Percentiles rank a stretch among this genome's conserved stretches.
phyloP scores from a whole-genome alignment of 2,797 vertebrate species.

The Limosa lapponica region DNA sequence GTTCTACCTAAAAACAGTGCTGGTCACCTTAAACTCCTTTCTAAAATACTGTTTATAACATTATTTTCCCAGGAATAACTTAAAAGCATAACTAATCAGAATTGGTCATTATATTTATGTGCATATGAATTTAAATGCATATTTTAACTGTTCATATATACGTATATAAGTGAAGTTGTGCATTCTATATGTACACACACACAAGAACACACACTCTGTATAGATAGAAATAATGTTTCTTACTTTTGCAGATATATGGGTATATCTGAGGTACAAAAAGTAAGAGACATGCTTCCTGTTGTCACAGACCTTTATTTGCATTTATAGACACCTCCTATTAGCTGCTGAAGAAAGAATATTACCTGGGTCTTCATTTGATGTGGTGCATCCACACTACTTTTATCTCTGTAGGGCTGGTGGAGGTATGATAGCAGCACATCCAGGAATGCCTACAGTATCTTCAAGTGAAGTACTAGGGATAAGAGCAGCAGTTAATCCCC shows the following conservation, averaged over 20 bases:
- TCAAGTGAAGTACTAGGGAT: not conserved
- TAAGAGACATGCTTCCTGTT: not conserved
- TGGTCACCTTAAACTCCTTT: not conserved
- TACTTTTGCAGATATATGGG: not conserved
- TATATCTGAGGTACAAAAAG: not conserved
- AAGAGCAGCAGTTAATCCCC: not conserved
- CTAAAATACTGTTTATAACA: not conserved
- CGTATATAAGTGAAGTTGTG: not conserved
- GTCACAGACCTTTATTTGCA: not conserved
- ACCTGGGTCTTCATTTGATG: not conserved
- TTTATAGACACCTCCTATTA: not conserved
- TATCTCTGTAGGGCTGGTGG: not conserved
- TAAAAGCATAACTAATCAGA: not conserved
- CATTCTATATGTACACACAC: not conserved
- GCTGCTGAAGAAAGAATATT: not conserved
- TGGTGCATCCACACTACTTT: not conserved
- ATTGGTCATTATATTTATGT: accelerated
- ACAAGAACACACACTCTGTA: not conserved
- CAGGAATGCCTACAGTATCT: not conserved
- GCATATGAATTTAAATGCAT: not conserved
- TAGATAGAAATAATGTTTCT: accelerated
- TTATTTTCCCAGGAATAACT: not conserved
- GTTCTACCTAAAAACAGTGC: not conserved
- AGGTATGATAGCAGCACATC: not conserved
- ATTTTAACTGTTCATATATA: not conserved